These are phyloP conservation scores for Alosa sapidissima DNA, from an alignment of 2,797 vertebrate species.

Conservation along the genomic window DNA sequence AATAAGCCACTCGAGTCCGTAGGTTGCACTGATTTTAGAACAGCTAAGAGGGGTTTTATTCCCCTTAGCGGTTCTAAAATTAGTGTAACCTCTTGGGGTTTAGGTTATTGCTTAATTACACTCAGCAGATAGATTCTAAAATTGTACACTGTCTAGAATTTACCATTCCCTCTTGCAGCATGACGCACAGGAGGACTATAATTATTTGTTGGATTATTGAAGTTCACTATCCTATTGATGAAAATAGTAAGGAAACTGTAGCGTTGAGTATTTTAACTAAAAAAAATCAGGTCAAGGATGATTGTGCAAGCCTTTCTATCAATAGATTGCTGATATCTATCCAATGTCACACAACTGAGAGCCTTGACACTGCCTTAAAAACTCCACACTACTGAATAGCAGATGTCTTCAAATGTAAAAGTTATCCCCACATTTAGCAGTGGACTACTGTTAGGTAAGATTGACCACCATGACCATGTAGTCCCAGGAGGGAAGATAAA, in stretches of 20 bases:
- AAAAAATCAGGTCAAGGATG: neutral
- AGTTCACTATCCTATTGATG: no score
- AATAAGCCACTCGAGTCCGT: no score
- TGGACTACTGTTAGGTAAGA: neutral
- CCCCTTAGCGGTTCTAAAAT: no score
- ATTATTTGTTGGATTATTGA: no score
- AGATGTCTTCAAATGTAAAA: constrained; percentile 6
- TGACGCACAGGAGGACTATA: neutral
- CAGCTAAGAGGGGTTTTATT: no score
- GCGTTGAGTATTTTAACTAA: neutral
- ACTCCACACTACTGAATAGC: constrained; percentile 1
- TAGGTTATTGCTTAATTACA: no score
- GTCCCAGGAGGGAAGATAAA: constrained; percentile 2
- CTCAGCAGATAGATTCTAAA: neutral
- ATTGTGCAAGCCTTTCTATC: neutral
- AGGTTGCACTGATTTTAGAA: no score
- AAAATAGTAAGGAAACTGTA: neutral
- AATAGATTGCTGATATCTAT: constrained; percentile 63
- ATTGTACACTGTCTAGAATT: neutral
- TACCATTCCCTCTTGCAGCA: neutral
- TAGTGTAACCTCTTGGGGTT: no score
- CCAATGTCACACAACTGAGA: constrained; percentile 55
- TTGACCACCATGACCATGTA: constrained; percentile 2
- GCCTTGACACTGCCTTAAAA: neutral
- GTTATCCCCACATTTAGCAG: constrained; percentile 8